These are phyloP conservation scores for Drosophila sproati DNA, from an alignment of 1,140 invertebrate genomes.

Conservation along the genomic window DNA sequence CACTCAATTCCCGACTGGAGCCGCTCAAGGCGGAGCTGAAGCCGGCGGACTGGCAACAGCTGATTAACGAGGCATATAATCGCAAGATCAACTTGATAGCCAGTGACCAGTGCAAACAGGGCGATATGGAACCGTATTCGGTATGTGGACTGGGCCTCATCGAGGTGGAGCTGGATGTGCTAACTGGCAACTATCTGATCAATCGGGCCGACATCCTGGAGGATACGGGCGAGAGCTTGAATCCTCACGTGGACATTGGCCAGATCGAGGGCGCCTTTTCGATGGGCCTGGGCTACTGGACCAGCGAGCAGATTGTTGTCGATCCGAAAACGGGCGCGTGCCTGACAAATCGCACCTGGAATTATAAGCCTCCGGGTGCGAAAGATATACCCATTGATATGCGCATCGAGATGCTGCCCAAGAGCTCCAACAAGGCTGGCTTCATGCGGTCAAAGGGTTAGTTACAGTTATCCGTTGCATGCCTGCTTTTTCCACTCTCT, in stretches of 20 bases:
- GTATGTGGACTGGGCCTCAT: slow-evolving; percentile 87
- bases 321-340: slow-evolving; percentile 88
- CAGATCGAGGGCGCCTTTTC: slow-evolving; percentile 92
- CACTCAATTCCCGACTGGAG: slow-evolving; percentile 87
- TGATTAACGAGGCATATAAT: slow-evolving; percentile 87
- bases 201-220: slow-evolving; percentile 90
- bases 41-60: slow-evolving; percentile 87
- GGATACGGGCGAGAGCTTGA: slow-evolving; percentile 90
- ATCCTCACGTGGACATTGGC: slow-evolving; percentile 92
- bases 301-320: slow-evolving; percentile 89
- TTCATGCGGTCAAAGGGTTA: slow-evolving; percentile 91
- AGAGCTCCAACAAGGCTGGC: slow-evolving; percentile 89
- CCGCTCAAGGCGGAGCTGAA: slow-evolving; percentile 87
- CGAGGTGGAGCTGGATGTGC: slow-evolving; percentile 90
- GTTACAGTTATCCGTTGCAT: slow-evolving; percentile 63
- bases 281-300: slow-evolving; percentile 93
- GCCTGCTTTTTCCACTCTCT: too few species aligned
- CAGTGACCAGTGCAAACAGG: slow-evolving; percentile 85
- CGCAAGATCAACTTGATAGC: slow-evolving; percentile 88
- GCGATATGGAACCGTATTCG: slow-evolving; percentile 85
- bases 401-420: slow-evolving; percentile 90
- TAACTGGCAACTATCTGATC: slow-evolving; percentile 89
- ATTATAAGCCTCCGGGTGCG: slow-evolving; percentile 92
- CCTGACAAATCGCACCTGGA: slow-evolving; percentile 91
- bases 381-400: slow-evolving; percentile 94